phyloP scores from a whole-genome alignment of 2,113 vertebrate genomes.

The Glareola pratincola region DNA sequence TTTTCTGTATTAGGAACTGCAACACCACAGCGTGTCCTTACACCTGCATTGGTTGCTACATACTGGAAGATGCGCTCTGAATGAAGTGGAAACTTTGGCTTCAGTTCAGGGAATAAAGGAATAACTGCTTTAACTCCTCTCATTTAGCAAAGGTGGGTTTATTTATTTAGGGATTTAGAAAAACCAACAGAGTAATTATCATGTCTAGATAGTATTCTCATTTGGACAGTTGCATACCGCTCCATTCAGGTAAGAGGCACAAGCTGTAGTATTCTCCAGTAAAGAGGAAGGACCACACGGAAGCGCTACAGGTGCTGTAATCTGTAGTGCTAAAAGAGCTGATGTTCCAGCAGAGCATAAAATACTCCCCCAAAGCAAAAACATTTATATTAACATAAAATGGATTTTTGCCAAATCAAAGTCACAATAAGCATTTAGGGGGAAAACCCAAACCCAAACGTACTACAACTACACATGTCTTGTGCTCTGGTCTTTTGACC shows the following conservation, averaged over 20 bases:
- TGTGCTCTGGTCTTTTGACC: not conserved
- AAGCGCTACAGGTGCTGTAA: not conserved
- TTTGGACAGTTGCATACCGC: not conserved
- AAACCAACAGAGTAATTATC: too few relatives aligned
- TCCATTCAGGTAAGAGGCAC: not conserved
- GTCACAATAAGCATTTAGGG: not conserved
- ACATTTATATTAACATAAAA: not conserved
- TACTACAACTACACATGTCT: not conserved
- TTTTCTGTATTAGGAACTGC: not conserved
- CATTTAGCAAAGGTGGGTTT: not conserved
- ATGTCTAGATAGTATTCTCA: not conserved
- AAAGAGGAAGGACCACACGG: not conserved
- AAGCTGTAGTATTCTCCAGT: not conserved
- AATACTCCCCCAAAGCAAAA: not conserved
- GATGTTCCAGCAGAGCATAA: not conserved
- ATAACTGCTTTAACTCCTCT: not conserved
- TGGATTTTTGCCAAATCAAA: not conserved
- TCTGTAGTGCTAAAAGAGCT: not conserved
- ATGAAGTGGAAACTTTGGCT: not conserved
- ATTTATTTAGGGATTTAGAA: not conserved
- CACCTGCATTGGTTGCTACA: rapidly evolving
- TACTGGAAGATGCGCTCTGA: not conserved
- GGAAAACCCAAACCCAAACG: not conserved
- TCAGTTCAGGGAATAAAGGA: not conserved
- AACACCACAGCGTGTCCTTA: not conserved